Evolutionary conservation across 2,797 vertebrate species (phyloP), one percentile per base, ranked within the genome.

Genomic region (Eidolon dupreanum): DNA sequence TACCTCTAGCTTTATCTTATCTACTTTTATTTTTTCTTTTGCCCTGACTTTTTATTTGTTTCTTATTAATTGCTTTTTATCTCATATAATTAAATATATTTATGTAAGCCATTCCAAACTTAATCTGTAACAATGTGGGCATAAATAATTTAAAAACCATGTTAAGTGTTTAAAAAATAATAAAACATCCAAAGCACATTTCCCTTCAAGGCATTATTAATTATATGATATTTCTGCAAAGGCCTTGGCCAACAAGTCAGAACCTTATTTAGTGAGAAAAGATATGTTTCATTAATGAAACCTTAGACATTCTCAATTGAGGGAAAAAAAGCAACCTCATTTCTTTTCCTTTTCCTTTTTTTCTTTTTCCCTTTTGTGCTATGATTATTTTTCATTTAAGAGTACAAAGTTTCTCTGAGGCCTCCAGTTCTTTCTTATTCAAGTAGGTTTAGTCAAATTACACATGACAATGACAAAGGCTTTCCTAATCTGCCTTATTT

Each of bases 281-380:
- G 83, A 95, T 85, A 87, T 77, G 31, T 96, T 98, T 97, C 57
- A 90, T 97, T 98, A 97, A 98, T 92, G 94, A 98, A 98, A 97
- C 49, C 79, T 97, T 97, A 97, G 92, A 92, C 79, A 96, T 95
- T 94, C 96, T 98, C 93, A 94, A 83, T 68, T 61, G 20, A 96
- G 55, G 68, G 90, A 63, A 38, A 57, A 36, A 96, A 81, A 53
- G n/a, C 22, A 66, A 41, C 49, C 49, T 96, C 75, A 57, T 83
- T 95, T 92, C 68, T 85, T 97, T 96, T 86, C 19, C 38, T 61
- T 36, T 86, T 84, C 19, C 33, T 95, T 93, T 66, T 74, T 78
- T 22, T 13, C 33, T 43, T 57, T 66, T 49, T 46, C 43, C 51
- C 38, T 66, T 92, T 93, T 28, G 28, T 55, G 75, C 84, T 66